A percentile compares a stretch with the other conserved stretches of the same genome.
These are phyloP conservation scores for Cheilosia vulpina DNA, from an alignment of 2,888 invertebrate genomes.

Conservation along the genomic window DNA sequence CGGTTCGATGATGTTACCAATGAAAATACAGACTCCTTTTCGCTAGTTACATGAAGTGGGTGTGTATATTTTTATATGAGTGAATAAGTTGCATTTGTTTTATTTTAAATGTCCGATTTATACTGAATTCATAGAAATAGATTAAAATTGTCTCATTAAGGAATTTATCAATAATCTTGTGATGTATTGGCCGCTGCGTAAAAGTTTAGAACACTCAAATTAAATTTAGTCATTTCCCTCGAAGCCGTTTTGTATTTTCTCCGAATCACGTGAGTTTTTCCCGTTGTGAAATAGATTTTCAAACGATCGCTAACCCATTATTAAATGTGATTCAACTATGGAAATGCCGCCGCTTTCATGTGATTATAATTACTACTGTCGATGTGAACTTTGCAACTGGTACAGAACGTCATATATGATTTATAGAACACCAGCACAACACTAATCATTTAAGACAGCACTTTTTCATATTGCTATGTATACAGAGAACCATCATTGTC, in stretches of 20 bases:
- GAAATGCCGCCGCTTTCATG: neutral
- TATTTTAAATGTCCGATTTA: neutral
- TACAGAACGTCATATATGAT: neutral
- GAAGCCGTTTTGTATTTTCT: neutral
- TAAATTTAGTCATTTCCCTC: neutral
- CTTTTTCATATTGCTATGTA: neutral
- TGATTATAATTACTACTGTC: neutral
- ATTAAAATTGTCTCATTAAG: neutral
- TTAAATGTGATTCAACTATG: neutral
- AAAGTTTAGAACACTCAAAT: constrained; percentile 13
- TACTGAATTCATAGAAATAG: neutral
- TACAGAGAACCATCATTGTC: neutral
- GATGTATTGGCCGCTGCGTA: neutral
- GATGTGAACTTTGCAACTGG: neutral
- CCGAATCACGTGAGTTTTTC: constrained; percentile 11
- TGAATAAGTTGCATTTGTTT: neutral
- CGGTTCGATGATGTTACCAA: neutral
- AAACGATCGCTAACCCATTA: neutral
- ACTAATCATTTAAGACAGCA: neutral
- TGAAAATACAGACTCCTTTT: neutral
- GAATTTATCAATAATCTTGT: neutral
- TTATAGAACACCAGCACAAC: neutral
- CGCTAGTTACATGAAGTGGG: neutral
- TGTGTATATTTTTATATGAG: neutral
- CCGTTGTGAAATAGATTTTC: constrained; percentile 4